Base-by-base conservation (phyloP, 2,888 invertebrate genomes). In the Corythucha ciliata region DNA sequence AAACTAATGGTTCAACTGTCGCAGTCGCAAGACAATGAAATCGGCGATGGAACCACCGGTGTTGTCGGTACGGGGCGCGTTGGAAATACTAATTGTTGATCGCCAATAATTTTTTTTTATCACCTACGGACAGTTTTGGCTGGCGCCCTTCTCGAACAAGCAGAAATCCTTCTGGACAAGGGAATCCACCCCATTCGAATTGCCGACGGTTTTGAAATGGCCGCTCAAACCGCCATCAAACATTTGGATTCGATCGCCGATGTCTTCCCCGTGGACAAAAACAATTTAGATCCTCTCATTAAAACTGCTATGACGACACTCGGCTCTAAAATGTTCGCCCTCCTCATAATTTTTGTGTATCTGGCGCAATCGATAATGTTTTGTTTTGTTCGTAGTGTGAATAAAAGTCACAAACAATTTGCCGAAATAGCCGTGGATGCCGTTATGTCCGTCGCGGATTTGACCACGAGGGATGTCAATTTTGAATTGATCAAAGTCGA, bases 401-500 rank as follows among this genome's bases (percentile, higher is more conserved):
- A 96, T 66, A 91, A 94, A 67, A 94, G 94, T 64, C 92, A 96
- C 66, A 75, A 87, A 42, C 84, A 94, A 70, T 94, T 98, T 90
- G 98, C 98, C 8, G 91, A 96, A 71, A 98, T 98, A 68, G 97
- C 97, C 53, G 98, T 99, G 0, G 74, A 97, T 74, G 97, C 97
- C 3, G 89, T 99, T 0, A 74, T 99, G 60, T 82, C 93, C 37
- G 98, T 99, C 5, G 96, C 97, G 4, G 92, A 98, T 70, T 73
- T 96, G 60, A 84, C 86, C 63, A 83, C 85, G 59, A 80, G 83
- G 52, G 98, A 98, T 71, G 97, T 98, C 1, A 97, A 99, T 72
- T 99, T 98, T 71, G 98, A 99, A 70, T 74, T 99, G 62, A 98
- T 98, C 68, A 99, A 99, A 71, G 85, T 98, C 52, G 93, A 94